Evolutionary conservation across 1,140 invertebrate species (phyloP), one percentile per base, ranked within the genome.

Genomic region (Protaetia brevitarsis): DNA sequence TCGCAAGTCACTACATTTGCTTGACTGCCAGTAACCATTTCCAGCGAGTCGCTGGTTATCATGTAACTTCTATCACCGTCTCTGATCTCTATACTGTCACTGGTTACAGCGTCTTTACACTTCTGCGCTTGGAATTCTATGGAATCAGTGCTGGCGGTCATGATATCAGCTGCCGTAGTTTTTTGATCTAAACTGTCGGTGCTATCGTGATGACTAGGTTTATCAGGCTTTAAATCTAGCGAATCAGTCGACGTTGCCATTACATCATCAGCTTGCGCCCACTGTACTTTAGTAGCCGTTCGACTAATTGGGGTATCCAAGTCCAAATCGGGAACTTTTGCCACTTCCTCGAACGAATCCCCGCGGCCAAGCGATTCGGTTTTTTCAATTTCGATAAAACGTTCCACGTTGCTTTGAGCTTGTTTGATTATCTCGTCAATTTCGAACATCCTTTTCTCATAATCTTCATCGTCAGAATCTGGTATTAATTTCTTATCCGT

Each of bases 401-500:
- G 83, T 69, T 89, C 88, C 1, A 89, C 87, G 75, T 89, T 90
- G 11, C 81, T 82, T 76, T 88, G 87, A 29, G 88, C 87, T 72
- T 89, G 85, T 59, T 84, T 81, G 69, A 90, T 89, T 29, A 90
- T 90, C 75, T 89, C 87, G 71, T 90, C 88, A 45, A 90, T 89
- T 76, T 89, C 87, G 72, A 86, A 87, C 77, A 90, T 88, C 51
- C 85, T 79, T 68, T 87, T 87, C 65, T 89, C 88, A 65, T 88
- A 89, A 73, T 90, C 88, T 68, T 86, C 84, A 29, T 76, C 68
- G 60, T 79, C 81, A n/a, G 81, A 80, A 51, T 84, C 82, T 31
- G 73, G 71, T 16, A 72, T 62, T 58, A 74, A 62, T 67, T 74
- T 79, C 64, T 75, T 77, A 57, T 83, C 85, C 2, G 83, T 82